phyloP scores from a whole-genome alignment of 2,113 vertebrate species.

The Rhadina sibilatrix region DNA sequence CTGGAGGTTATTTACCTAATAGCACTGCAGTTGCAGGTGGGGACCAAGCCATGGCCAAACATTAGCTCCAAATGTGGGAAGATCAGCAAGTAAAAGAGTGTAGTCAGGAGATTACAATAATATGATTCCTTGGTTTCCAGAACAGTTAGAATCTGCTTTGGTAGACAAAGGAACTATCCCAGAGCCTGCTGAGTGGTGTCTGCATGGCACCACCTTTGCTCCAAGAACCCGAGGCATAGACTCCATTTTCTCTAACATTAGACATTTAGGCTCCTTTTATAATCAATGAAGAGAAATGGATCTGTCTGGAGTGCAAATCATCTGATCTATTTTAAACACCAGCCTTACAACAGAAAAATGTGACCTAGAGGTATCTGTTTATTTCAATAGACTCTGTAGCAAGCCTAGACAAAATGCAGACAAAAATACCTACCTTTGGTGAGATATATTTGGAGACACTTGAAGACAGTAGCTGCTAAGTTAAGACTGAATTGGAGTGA shows the following conservation, averaged over 20 bases:
- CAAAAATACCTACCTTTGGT: background rate
- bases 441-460: background rate
- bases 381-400: background rate
- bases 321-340: background rate
- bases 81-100: background rate
- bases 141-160: background rate
- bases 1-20: background rate
- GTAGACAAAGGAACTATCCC: background rate
- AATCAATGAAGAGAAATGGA: background rate
- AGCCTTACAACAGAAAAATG: background rate
- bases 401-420: background rate
- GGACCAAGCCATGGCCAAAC: background rate
- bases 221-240: background rate
- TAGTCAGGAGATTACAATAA: background rate
- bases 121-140: background rate
- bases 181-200: background rate
- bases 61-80: background rate
- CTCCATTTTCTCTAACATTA: background rate
- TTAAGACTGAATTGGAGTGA: background rate
- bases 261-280: background rate
- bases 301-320: background rate
- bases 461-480: background rate
- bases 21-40: background rate
- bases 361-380: background rate
- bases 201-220: background rate